These are phyloP conservation scores for Heliconius nattereri DNA, from an alignment of 1,140 invertebrate genomes.

Conservation along the genomic window DNA sequence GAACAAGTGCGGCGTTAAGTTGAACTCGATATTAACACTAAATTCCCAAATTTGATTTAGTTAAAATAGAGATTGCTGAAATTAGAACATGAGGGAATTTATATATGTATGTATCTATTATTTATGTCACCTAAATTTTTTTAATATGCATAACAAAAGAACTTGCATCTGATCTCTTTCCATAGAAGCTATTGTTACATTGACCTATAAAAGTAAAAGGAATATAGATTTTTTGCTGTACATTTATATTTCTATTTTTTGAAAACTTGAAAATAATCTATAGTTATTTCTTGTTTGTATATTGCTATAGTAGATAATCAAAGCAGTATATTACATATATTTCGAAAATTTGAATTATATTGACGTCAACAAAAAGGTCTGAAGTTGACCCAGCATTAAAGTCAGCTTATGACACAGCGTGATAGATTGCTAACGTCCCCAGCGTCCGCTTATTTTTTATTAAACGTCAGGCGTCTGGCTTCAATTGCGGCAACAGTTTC, in stretches of 20 bases:
- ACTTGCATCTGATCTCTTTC: background rate
- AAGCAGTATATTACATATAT: conserved; percentile 33
- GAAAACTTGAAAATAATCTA: no score
- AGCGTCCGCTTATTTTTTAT: conserved; percentile 72
- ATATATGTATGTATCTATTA: no score
- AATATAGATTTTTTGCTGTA: background rate
- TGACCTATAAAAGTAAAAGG: background rate
- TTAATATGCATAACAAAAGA: background rate
- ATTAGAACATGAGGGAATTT: background rate
- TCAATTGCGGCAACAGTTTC: conserved; percentile 70
- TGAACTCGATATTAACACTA: no score
- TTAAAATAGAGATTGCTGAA: background rate
- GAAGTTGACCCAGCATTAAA: conserved; percentile 78
- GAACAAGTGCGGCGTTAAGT: no score
- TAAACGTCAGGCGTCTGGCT: conserved; percentile 69
- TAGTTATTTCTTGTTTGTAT: no score
- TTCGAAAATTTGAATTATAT: conserved; percentile 70
- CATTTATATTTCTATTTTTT: no score
- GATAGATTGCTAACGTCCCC: conserved; percentile 69
- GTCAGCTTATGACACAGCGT: conserved; percentile 76
- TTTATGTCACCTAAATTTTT: background rate
- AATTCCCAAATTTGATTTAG: background rate
- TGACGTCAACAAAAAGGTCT: conserved; percentile 76
- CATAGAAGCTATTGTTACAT: background rate
- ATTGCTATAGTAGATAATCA: background rate